Conservation (phyloP, 2,113 vertebrate species). For the Cavia aperea region DNA sequence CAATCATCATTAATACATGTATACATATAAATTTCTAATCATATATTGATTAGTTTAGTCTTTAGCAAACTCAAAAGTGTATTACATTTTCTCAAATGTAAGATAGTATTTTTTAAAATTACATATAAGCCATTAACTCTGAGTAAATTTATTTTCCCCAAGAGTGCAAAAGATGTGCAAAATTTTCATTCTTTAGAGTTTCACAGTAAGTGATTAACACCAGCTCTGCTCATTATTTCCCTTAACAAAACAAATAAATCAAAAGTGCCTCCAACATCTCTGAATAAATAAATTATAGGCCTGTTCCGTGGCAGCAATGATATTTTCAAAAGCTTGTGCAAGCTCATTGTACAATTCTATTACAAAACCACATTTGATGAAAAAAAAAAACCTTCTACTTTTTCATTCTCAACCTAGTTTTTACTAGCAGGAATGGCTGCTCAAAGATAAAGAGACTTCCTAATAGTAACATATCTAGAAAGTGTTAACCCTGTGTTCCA, state of each 20-base stretch:
- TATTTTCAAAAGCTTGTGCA: conserved; percentile 98
- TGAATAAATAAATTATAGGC: conserved; percentile 95
- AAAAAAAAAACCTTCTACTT: conserved; percentile 80
- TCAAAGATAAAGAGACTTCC: conserved; percentile 59
- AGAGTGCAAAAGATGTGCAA: conserved; percentile 90
- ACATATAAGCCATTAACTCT: conserved; percentile 78
- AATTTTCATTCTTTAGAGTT: conserved; percentile 83
- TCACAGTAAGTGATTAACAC: conserved; percentile 92
- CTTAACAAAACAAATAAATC: conserved; percentile 98
- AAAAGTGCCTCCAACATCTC: conserved; percentile 86
- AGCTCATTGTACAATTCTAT: conserved; percentile 88
- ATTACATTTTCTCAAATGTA: conserved; percentile 71
- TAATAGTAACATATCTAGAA: conserved; percentile 54
- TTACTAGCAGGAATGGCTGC: conserved; percentile 56
- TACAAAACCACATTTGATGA: conserved; percentile 87
- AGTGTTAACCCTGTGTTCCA: conserved; percentile 63
- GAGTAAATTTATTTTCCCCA: conserved; percentile 81
- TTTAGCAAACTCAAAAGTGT: conserved; percentile 74
- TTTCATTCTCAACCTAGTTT: conserved; percentile 69
- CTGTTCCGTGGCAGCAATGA: conserved; percentile 92
- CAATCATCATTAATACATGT: conserved; percentile 71
- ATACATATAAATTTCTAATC: conserved; percentile 74
- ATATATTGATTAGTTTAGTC: conserved; percentile 78
- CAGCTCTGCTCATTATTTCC: conserved; percentile 93
- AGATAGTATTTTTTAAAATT: conserved; percentile 74